Evolutionary conservation across 2,797 vertebrate genomes (phyloP), one percentile per base, ranked within the genome.

Genomic region (Lutjanus campechanus): DNA sequence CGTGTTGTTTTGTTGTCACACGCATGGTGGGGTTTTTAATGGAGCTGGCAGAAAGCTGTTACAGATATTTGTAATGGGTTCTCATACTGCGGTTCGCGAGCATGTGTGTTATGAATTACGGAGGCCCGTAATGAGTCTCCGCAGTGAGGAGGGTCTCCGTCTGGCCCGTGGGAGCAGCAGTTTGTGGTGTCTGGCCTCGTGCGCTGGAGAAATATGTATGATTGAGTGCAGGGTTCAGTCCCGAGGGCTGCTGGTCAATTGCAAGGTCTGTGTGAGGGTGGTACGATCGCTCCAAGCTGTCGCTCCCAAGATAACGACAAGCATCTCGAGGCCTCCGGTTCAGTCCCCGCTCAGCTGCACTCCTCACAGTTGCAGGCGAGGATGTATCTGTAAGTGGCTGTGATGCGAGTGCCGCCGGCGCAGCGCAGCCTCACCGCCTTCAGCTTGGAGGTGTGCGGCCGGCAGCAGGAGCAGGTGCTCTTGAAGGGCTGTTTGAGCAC

Each of bases 331-430:
- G 29, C 29, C 3, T 36, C 29, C 29, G 5, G 29, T 36, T 36
- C 29, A 36, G 29, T 36, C 60, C 12, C 51, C 19, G 73, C 85
- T 96, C 94, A 99, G 93, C 96, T 97, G 94, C 98, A 99, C 89
- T 99, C 97, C 91, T 98, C 97, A 0, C 98, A 99, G 94, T 96
- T 96, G 94, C 98, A 99, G 70, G 98, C 98, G 4, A 99, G 96
- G 94, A 99, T 99, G 95, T 99, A 99, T 85, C 98, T 96, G 93
- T 99, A 99, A 36, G 98, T 99, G 87, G 98, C 98, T 0, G 98
- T 99, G 79, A 99, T 97, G 78, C 98, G 94, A 76, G 96, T 97
- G 43, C 97, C 98, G 1, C 97, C 97, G 0, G 97, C 93, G 86
- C 98, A 99, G 46, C 97, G 96, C 90, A 99, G 95, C 54, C 97